Evolutionary conservation across 2,797 vertebrate species (phyloP).

Genomic region (Falco berigora): DNA sequence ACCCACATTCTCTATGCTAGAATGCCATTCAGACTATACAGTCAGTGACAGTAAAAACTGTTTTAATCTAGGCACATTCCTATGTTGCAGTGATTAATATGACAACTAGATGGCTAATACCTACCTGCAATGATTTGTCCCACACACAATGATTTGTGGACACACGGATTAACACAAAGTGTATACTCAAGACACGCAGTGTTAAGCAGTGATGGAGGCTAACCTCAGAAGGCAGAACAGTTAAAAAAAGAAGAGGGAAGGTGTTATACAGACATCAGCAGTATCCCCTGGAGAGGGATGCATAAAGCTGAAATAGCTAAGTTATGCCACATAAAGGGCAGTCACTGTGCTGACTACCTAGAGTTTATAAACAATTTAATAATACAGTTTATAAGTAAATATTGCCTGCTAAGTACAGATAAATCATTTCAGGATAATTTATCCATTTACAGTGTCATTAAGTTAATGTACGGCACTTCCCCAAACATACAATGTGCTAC

Average conservation of each 20-base stretch:
- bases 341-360: neutral
- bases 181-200: neutral
- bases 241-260: neutral
- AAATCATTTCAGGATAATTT: conserved; percentile 29
- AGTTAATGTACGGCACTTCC: conserved; percentile 35
- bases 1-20: neutral
- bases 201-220: neutral
- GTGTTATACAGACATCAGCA: neutral
- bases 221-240: neutral
- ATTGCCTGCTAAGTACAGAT: conserved; percentile 7
- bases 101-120: neutral
- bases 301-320: neutral
- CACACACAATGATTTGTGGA: neutral
- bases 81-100: neutral
- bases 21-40: neutral
- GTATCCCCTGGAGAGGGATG: neutral
- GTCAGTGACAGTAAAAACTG: neutral
- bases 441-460: conserved; percentile 43
- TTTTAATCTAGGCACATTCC: neutral
- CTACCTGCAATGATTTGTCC: neutral
- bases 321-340: neutral
- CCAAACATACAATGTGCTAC: conserved; percentile 46
- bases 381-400: conserved; percentile 41
- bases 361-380: conserved; percentile 45
- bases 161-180: neutral